These are phyloP conservation scores for Gonioctena quinquepunctata DNA, from an alignment of 1,140 invertebrate species.

Conservation along the genomic window DNA sequence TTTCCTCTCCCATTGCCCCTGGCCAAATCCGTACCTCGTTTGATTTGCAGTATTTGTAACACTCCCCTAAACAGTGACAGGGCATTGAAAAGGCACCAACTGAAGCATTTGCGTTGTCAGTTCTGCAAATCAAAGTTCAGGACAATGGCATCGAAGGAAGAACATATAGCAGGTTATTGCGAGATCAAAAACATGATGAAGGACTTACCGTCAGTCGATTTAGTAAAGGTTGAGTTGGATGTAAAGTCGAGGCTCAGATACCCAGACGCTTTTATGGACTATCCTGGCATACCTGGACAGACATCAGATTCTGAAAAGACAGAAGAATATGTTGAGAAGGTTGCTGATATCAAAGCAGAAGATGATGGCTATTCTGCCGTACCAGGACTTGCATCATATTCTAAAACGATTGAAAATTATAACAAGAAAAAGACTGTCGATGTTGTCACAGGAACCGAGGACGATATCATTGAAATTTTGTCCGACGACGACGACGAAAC, in stretches of 20 bases:
- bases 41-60: slow-evolving; percentile 23
- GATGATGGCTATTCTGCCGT: background rate
- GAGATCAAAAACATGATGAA: slow-evolving; percentile 26
- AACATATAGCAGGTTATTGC: slow-evolving; percentile 26
- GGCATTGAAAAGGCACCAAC: slow-evolving; percentile 28
- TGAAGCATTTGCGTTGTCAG: slow-evolving; percentile 31
- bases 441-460: too few species aligned
- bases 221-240: slow-evolving; percentile 27
- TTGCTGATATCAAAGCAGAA: too few species aligned
- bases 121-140: slow-evolving; percentile 34
- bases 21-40: background rate
- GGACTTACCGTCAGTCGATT: background rate
- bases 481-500: background rate
- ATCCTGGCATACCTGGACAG: background rate
- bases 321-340: background rate
- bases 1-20: background rate
- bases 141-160: slow-evolving; percentile 14
- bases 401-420: background rate
- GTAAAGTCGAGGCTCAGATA: slow-evolving; percentile 24
- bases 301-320: background rate
- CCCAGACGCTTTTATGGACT: slow-evolving; percentile 20
- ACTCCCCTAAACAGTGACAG: slow-evolving; percentile 16
- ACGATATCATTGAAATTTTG: background rate
- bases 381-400: background rate
- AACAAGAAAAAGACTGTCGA: background rate